Conservation (phyloP, 2,888 invertebrate species). For the Stenoptilia bipunctidactyla region DNA sequence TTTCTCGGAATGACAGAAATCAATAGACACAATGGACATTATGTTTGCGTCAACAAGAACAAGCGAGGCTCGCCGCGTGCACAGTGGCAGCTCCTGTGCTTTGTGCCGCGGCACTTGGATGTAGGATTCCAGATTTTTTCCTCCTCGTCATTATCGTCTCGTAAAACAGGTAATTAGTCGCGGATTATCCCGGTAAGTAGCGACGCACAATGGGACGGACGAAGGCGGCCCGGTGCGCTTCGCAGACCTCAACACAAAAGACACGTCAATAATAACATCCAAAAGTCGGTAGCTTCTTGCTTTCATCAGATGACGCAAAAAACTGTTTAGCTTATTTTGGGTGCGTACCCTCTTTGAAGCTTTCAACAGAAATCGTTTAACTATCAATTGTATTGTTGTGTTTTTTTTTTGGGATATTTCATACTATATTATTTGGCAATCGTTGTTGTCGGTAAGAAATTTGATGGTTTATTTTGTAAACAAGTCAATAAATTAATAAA, state of each 20-base stretch:
- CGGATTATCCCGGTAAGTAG: conserved; percentile 55
- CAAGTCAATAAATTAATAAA: too few relatives aligned
- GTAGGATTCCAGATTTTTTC: conserved; percentile 25
- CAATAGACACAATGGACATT: conserved; percentile 1
- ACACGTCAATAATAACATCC: conserved; percentile 50
- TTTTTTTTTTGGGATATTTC: too few relatives aligned
- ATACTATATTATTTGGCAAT: too few relatives aligned
- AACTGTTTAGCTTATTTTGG: conserved; percentile 14
- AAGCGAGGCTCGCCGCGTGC: conserved; percentile 6
- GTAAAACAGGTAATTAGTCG: conserved; percentile 61
- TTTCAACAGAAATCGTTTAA: neutral
- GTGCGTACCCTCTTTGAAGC: neutral
- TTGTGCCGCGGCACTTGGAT: neutral
- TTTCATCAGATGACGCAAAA: conserved; percentile 35
- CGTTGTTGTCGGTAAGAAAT: too few relatives aligned
- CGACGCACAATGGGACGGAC: conserved; percentile 41
- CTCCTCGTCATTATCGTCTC: conserved; percentile 42
- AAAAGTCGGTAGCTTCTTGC: conserved; percentile 69
- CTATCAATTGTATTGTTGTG: too few relatives aligned
- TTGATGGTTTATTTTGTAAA: too few relatives aligned
- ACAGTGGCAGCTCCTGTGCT: neutral
- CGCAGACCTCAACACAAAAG: conserved; percentile 40
- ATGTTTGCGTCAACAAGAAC: conserved; percentile 24
- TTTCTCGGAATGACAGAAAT: conserved; percentile 5
- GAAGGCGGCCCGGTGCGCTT: conserved; percentile 40